Evolutionary conservation across 2,113 vertebrate species (phyloP).

Genomic region (Dissostichus mawsoni): DNA sequence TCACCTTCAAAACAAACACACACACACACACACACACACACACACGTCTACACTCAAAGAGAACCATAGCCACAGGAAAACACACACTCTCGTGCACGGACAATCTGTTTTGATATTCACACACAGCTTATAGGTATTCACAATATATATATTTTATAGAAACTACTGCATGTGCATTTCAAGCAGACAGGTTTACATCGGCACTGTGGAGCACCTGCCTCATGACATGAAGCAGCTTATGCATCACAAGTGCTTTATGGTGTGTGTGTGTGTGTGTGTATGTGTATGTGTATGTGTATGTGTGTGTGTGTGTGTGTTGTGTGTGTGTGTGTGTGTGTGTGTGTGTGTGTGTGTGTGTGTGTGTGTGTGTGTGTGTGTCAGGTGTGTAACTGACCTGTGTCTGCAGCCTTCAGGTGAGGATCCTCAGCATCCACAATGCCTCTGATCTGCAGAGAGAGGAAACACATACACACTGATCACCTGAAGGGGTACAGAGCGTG

Average conservation of each 20-base stretch:
- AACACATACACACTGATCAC: conserved; percentile 43
- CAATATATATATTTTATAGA: not conserved
- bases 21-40: conserved; percentile 36
- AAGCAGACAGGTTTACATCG: not conserved
- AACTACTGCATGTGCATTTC: not conserved
- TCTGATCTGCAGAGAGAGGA: conserved; percentile 77
- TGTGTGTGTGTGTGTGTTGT: no score
- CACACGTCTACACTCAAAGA: conserved; percentile 25
- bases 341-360: no score
- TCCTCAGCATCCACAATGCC: conserved; percentile 43
- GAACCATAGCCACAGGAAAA: conserved; percentile 46
- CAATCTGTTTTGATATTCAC: conserved; percentile 63
- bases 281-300: no score
- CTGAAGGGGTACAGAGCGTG: no score
- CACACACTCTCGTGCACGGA: conserved; percentile 42
- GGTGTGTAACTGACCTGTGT: conserved; percentile 71
- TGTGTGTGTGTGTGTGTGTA: no score
- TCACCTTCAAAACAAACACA: conserved; percentile 68
- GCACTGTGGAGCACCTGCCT: no score
- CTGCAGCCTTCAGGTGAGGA: conserved; percentile 67
- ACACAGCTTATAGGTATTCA: conserved; percentile 27
- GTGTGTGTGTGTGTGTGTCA: no score
- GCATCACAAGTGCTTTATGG: no score
- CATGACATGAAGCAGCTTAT: no score
- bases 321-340: no score